These are phyloP conservation scores for Percopsis transmontana DNA, from an alignment of 2,113 vertebrate genomes.

Conservation along the genomic window DNA sequence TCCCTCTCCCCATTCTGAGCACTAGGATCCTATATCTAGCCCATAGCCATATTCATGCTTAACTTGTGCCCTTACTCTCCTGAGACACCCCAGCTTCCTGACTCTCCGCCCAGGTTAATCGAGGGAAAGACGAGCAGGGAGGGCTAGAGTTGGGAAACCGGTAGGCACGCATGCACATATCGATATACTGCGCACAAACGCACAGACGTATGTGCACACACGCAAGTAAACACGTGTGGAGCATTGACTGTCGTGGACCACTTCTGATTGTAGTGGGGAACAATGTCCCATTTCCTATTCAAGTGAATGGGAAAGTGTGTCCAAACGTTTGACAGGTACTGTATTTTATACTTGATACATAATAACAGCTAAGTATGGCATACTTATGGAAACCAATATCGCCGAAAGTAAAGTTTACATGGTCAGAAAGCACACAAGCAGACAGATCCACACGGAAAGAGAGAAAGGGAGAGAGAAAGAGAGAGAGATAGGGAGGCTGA, in stretches of 20 bases:
- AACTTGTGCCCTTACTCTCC: constrained; percentile 22
- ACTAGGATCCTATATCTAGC: constrained; percentile 1
- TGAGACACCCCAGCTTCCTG: constrained; percentile 9
- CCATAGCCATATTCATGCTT: constrained; percentile 11
- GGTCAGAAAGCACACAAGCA: no score
- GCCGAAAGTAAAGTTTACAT: no score
- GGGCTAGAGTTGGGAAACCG: not conserved
- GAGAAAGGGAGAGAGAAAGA: no score
- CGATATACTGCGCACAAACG: not conserved
- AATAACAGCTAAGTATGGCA: no score
- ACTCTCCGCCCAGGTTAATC: constrained; percentile 19
- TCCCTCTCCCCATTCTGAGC: constrained; percentile 9
- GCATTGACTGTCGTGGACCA: no score
- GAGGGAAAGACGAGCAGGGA: not conserved
- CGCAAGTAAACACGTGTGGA: not conserved
- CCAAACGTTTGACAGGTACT: no score
- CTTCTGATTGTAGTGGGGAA: no score
- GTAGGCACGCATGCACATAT: not conserved
- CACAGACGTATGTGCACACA: not conserved
- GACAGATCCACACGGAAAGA: no score
- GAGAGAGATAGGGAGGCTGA: not conserved
- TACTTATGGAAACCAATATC: no score
- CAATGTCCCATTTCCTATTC: no score
- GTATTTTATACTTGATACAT: no score
- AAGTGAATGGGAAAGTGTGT: no score